Percentiles rank a stretch among this genome's conserved stretches.
Conservation (phyloP, 2,888 invertebrate genomes). For the Cerastis leucographa region DNA sequence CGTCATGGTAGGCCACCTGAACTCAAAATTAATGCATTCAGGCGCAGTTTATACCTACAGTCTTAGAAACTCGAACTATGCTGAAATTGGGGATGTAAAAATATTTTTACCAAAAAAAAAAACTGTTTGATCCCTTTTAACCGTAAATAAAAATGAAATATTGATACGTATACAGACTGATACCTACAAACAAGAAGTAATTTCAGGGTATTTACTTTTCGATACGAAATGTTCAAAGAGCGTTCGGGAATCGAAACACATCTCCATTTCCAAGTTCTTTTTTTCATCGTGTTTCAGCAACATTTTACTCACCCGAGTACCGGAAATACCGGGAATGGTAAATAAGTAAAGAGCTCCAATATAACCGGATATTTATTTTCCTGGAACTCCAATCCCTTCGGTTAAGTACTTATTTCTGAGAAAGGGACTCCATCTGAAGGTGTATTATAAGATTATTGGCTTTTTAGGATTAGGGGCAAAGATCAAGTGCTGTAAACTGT, state of each 20-base stretch:
- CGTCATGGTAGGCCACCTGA: too few species aligned
- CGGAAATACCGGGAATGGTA: conserved; percentile 41
- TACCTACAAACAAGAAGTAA: conserved; percentile 41
- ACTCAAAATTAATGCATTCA: neutral
- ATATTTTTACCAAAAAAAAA: neutral
- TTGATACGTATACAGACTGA: neutral
- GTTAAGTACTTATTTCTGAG: conserved; percentile 42
- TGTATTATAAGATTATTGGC: conserved; percentile 60
- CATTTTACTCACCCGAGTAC: conserved; percentile 30
- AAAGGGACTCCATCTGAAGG: conserved; percentile 46
- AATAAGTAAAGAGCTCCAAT: conserved; percentile 59
- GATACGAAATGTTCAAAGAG: conserved; percentile 19
- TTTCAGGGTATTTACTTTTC: conserved; percentile 30
- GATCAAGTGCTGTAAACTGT: conserved; percentile 37
- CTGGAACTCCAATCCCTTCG: conserved; percentile 44
- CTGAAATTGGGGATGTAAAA: neutral
- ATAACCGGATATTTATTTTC: conserved; percentile 61
- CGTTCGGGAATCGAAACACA: conserved; percentile 15
- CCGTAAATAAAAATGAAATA: conserved; percentile 6
- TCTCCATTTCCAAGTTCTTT: conserved; percentile 15
- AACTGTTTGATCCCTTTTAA: conserved; percentile 4
- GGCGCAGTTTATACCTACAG: neutral
- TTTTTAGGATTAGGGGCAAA: conserved; percentile 36
- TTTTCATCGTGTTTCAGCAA: conserved; percentile 32
- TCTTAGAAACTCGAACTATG: neutral